Evolutionary conservation across 2,113 vertebrate genomes (phyloP).

Genomic region (Poeciliopsis prolifica): DNA sequence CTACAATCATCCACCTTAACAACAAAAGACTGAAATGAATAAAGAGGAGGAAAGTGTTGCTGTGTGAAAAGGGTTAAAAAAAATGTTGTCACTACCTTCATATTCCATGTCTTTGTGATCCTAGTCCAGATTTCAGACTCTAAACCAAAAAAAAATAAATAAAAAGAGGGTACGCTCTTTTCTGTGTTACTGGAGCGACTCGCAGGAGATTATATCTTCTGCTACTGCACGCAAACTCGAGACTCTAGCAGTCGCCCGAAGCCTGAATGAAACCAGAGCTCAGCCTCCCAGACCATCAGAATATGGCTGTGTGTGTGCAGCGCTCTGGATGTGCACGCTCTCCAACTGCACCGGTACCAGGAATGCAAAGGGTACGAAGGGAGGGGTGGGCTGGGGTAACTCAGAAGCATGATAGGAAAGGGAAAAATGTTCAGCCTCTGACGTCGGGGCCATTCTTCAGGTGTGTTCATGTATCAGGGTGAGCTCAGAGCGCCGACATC

Average conservation of each 20-base stretch:
- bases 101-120: slow-evolving; percentile 6
- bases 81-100: neutral
- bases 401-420: slow-evolving; percentile 52
- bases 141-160: neutral
- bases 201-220: slow-evolving; percentile 65
- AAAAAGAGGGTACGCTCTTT: slow-evolving; percentile 24
- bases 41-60: fast-evolving
- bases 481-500: slow-evolving; percentile 63
- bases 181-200: slow-evolving; percentile 50
- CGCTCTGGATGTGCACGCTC: slow-evolving; percentile 44
- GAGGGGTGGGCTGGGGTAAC: slow-evolving; percentile 63
- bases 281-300: slow-evolving; percentile 67
- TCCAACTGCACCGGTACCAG: slow-evolving; percentile 53
- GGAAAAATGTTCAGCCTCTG: slow-evolving; percentile 50
- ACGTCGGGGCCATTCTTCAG: slow-evolving; percentile 12
- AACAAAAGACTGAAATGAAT: neutral
- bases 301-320: slow-evolving; percentile 42
- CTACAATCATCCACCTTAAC: neutral
- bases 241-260: slow-evolving; percentile 68
- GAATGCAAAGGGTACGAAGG: slow-evolving; percentile 51
- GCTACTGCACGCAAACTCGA: slow-evolving; percentile 64
- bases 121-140: slow-evolving; percentile 21
- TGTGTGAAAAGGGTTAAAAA: neutral
- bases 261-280: slow-evolving; percentile 79
- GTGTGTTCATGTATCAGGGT: neutral